Conservation (phyloP, 2,797 vertebrate genomes). For the Octomys mimax region DNA sequence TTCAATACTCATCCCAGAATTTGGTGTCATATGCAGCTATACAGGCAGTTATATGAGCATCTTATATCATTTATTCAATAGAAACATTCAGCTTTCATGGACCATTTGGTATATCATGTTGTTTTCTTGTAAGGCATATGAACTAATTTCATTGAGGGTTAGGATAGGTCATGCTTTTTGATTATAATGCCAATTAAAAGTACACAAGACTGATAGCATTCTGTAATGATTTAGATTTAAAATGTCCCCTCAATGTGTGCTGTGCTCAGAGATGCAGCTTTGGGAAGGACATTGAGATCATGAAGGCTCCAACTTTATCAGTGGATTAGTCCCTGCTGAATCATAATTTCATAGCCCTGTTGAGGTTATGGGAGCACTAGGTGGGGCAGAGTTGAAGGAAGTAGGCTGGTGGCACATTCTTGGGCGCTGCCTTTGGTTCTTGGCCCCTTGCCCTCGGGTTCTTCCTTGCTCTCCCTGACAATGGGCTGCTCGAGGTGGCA, state of each 20-base stretch:
- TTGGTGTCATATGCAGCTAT: not conserved
- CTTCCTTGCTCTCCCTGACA: not conserved
- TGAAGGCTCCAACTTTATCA: not conserved
- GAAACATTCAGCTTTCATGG: not conserved
- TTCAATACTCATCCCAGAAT: not conserved
- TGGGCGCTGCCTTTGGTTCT: not conserved
- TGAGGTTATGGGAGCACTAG: not conserved
- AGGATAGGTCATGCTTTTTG: not conserved
- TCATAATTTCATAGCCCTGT: not conserved
- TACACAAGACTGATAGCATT: not conserved
- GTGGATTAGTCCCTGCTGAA: not conserved
- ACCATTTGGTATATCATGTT: not conserved
- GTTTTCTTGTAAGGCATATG: not conserved
- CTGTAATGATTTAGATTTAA: not conserved
- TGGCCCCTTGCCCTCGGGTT: not conserved
- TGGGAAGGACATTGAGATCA: not conserved
- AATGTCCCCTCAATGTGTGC: not conserved
- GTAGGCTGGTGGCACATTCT: not conserved
- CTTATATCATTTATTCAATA: not conserved
- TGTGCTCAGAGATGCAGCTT: not conserved
- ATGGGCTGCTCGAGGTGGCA: not conserved
- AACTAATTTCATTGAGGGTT: conserved; percentile 28
- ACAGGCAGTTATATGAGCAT: conserved; percentile 2
- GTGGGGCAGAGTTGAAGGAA: not conserved
- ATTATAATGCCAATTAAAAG: not conserved